Evolutionary conservation across 2,888 invertebrate species (phyloP), one percentile per base, ranked within the genome.

Genomic region (Clepsis dumicolana): DNA sequence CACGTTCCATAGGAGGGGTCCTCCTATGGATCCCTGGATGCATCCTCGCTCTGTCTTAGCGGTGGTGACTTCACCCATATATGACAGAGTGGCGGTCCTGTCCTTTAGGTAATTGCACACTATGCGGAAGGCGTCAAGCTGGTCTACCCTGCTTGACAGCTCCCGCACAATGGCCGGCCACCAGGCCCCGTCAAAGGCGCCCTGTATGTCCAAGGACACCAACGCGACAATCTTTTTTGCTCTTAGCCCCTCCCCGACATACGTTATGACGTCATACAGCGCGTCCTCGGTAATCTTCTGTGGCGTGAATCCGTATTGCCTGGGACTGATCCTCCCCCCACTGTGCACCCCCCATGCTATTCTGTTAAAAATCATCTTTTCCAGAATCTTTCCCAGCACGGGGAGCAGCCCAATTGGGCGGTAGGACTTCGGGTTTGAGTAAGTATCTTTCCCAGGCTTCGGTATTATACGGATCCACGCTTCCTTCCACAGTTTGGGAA

Each of bases 261-360:
- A 25, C 1, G 60, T 18, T 0, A 60, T 18, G 0, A 32, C 16
- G 1, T 59, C 29, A 21, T 60, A 69, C 12, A 69, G 35, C 14
- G 68, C 63, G 32, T 68, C 68, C 29, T 68, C 68, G 8, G 68
- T 68, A 38, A 38, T 50, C 3, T 16, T 24, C n/a, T n/a, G n/a
- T n/a, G n/a, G n/a, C n/a, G n/a, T n/a, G n/a, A n/a, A n/a, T n/a
- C n/a, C n/a, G n/a, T n/a, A 69, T n/a, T 69, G 69, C 8, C 54
- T 18, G 4, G 16, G 16, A 1, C 27, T 29, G 0, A 60, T 12
- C n/a, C 1, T 2, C 18, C 0, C 1, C 7, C 25, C n/a, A 0
- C 21, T 61, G 25, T n/a, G 4, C n/a, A 52, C 1, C 0, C n/a
- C 25, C 52, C 52, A 52, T 4, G 50, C 4, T 0, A 50, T 24